Conservation (phyloP, 2,888 invertebrate genomes). For the Aphidius colemani region DNA sequence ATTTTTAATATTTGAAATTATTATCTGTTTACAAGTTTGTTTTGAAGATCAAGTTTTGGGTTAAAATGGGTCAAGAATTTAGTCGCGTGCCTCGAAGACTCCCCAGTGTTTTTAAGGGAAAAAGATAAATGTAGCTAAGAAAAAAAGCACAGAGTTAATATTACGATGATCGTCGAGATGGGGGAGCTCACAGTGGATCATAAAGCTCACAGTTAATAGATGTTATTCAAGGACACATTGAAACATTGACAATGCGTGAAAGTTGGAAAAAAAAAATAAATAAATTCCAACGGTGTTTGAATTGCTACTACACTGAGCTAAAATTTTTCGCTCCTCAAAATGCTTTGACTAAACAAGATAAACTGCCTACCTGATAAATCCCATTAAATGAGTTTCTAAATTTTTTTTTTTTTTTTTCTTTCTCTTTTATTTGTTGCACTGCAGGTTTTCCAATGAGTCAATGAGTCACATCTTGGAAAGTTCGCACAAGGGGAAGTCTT, state of each 20-base stretch:
- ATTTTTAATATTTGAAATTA: too few species aligned
- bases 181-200: conserved; percentile 25
- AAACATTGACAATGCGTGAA: conserved; percentile 21
- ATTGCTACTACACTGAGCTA: neutral
- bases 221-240: conserved; percentile 36
- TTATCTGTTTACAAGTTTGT: too few species aligned
- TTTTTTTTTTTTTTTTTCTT: conserved; percentile 10
- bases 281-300: neutral
- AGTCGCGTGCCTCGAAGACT: conserved; percentile 25
- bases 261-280: neutral
- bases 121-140: conserved; percentile 12
- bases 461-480: neutral
- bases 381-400: conserved; percentile 5
- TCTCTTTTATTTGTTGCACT: conserved; percentile 31
- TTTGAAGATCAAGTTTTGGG: neutral
- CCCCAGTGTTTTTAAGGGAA: conserved; percentile 7
- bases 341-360: neutral
- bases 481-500: too few species aligned
- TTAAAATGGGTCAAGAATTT: conserved; percentile 23
- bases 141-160: conserved; percentile 48
- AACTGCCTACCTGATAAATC: neutral
- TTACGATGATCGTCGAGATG: conserved; percentile 42
- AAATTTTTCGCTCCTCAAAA: conserved; percentile 10
- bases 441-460: conserved; percentile 26
- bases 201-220: conserved; percentile 30